A percentile compares a stretch with the other conserved stretches of the same genome.
phyloP scores from a whole-genome alignment of 2,888 invertebrate genomes.

The Cerastis leucographa region DNA sequence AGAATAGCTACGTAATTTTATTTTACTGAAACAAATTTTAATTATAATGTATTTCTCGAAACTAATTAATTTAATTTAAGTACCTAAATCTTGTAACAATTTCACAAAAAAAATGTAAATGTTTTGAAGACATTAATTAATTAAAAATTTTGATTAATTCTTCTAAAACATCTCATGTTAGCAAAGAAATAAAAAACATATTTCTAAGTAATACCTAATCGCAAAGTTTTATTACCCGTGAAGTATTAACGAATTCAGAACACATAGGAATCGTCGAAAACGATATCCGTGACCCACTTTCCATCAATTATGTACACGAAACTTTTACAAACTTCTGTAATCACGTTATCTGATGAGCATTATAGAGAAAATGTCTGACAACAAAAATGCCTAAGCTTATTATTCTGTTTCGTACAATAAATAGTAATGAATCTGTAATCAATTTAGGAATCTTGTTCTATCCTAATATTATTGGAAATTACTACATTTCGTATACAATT shows the following conservation, averaged over 20 bases:
- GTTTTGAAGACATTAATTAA: conserved; percentile 7
- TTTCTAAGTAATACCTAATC: conserved; percentile 43
- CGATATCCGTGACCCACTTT: conserved; percentile 56
- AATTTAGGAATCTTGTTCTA: conserved; percentile 34
- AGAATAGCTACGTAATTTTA: not conserved
- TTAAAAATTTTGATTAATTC: conserved; percentile 13
- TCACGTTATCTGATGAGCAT: conserved; percentile 60
- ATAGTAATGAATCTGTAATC: conserved; percentile 41
- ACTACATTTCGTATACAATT: conserved; percentile 1
- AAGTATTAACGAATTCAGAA: conserved; percentile 62
- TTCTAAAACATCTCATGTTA: not conserved
- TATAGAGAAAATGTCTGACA: conserved; percentile 41
- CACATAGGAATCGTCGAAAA: conserved; percentile 54
- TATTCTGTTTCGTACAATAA: conserved; percentile 18
- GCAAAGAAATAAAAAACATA: conserved; percentile 18
- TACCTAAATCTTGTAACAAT: not conserved
- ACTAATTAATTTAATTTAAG: not conserved
- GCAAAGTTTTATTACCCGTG: conserved; percentile 53
- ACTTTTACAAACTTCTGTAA: conserved; percentile 61
- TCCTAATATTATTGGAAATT: conserved; percentile 7
- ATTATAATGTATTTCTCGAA: not conserved
- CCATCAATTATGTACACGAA: conserved; percentile 58
- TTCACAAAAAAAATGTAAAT: conserved; percentile 8
- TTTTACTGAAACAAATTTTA: not conserved
- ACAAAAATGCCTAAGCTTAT: conserved; percentile 47